phyloP scores from a whole-genome alignment of 2,113 vertebrate genomes.

The Campylomormyrus tamandua region DNA sequence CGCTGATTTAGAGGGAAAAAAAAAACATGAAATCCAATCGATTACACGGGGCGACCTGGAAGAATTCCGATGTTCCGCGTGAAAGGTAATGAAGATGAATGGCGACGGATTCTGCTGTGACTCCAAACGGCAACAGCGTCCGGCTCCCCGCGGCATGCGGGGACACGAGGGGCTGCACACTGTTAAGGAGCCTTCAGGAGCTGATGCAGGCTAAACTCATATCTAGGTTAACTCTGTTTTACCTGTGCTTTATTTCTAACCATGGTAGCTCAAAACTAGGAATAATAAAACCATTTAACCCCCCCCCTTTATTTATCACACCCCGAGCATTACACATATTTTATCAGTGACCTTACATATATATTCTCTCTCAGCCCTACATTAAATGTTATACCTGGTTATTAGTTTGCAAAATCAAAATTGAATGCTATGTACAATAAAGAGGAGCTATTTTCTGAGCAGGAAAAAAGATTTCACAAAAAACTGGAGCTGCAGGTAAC shows the following conservation, averaged over 20 bases:
- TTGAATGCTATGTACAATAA: not conserved
- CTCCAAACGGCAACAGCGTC: constrained; percentile 39
- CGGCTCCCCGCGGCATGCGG: constrained; percentile 25
- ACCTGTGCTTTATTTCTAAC: not conserved
- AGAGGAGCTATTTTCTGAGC: not conserved
- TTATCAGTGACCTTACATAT: not conserved
- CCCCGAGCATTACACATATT: not conserved
- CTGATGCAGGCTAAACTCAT: not conserved
- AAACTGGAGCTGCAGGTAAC: not conserved
- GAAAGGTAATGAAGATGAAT: constrained; percentile 62
- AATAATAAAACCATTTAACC: constrained; percentile 1
- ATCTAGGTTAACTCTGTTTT: not conserved
- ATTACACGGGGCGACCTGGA: constrained; percentile 34
- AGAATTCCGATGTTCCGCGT: constrained; percentile 58
- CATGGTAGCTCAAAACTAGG: not conserved
- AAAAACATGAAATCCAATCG: constrained; percentile 44
- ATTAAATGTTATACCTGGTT: not conserved
- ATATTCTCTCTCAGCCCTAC: not conserved
- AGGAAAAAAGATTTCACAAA: not conserved
- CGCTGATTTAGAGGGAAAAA: not conserved
- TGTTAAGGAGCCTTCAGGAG: constrained; percentile 9
- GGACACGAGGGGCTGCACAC: constrained; percentile 31
- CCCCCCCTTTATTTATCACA: not conserved
- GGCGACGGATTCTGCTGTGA: constrained; percentile 57
- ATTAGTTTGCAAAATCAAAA: not conserved